A percentile compares a stretch with the other conserved stretches of the same genome.
These are phyloP conservation scores for Polypterus bichir DNA, from an alignment of 2,113 vertebrate species.

Conservation along the genomic window DNA sequence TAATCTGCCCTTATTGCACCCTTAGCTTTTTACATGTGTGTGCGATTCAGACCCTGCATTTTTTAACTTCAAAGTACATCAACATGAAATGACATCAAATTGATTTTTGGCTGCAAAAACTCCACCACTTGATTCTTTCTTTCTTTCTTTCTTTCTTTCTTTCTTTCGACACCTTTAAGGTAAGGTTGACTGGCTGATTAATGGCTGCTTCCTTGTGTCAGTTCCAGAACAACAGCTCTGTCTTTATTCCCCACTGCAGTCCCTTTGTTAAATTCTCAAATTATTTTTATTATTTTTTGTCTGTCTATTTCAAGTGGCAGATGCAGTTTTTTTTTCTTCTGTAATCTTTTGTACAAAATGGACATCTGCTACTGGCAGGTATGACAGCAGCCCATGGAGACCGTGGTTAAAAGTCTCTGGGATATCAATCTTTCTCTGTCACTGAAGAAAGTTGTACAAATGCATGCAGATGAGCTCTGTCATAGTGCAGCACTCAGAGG, in stretches of 20 bases:
- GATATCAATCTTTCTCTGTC: neutral
- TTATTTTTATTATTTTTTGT: too few relatives aligned
- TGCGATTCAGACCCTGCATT: neutral
- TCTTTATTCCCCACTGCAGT: neutral
- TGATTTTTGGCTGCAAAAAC: neutral
- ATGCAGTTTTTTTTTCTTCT: neutral
- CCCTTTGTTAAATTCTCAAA: neutral
- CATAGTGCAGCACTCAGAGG: neutral
- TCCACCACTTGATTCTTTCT: too few relatives aligned
- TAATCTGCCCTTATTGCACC: neutral
- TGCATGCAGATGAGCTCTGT: constrained; percentile 2
- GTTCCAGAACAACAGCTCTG: neutral
- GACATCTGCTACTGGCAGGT: neutral
- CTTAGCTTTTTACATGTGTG: neutral
- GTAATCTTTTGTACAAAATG: neutral
- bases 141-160: too few relatives aligned
- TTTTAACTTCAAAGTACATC: neutral
- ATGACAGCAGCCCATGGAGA: neutral
- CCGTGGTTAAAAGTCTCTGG: neutral
- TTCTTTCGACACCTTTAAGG: too few relatives aligned
- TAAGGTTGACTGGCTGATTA: neutral
- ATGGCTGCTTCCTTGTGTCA: neutral
- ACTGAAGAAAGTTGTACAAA: neutral
- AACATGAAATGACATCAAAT: neutral
- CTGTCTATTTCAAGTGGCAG: too few relatives aligned